Conservation (phyloP, 2,113 vertebrate genomes). For the Varanus salvator region DNA sequence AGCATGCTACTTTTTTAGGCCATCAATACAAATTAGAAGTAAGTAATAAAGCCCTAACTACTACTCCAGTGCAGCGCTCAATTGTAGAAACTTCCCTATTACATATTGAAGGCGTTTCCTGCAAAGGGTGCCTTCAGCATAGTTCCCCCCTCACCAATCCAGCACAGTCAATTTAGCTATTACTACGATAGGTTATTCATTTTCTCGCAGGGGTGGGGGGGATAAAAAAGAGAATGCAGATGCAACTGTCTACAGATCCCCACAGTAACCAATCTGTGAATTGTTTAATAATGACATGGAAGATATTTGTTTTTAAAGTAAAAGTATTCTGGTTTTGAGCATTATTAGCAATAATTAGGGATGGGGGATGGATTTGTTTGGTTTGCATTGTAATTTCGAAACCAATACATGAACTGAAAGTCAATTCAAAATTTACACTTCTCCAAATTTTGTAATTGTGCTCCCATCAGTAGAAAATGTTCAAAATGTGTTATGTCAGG, state of each 20-base stretch:
- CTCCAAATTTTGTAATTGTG: no score
- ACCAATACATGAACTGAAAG: no score
- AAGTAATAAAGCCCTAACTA: slow-evolving; percentile 90
- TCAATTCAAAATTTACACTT: no score
- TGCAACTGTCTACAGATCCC: slow-evolving; percentile 50
- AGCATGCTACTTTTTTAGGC: slow-evolving; percentile 94
- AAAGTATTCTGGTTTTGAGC: background rate
- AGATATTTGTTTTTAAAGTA: background rate
- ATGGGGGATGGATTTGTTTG: no score
- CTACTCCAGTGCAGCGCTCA: slow-evolving; percentile 75
- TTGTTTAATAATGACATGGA: slow-evolving; percentile 70
- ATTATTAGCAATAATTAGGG: background rate
- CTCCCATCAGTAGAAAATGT: no score
- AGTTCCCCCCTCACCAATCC: slow-evolving; percentile 29
- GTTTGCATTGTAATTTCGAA: no score
- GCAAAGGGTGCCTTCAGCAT: slow-evolving; percentile 71
- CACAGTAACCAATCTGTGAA: slow-evolving; percentile 57
- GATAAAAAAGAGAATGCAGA: slow-evolving; percentile 53
- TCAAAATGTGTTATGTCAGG: no score
- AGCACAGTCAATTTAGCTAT: slow-evolving; percentile 70
- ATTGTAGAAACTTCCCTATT: slow-evolving; percentile 79
- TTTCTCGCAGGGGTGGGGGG: slow-evolving; percentile 3
- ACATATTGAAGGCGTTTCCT: slow-evolving; percentile 68
- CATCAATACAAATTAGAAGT: slow-evolving; percentile 98
- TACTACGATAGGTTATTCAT: slow-evolving; percentile 57